A percentile compares a stretch with the other conserved stretches of the same genome.
Evolutionary conservation across 2,797 vertebrate species (phyloP).

Genomic region (Acridotheres tristis): DNA sequence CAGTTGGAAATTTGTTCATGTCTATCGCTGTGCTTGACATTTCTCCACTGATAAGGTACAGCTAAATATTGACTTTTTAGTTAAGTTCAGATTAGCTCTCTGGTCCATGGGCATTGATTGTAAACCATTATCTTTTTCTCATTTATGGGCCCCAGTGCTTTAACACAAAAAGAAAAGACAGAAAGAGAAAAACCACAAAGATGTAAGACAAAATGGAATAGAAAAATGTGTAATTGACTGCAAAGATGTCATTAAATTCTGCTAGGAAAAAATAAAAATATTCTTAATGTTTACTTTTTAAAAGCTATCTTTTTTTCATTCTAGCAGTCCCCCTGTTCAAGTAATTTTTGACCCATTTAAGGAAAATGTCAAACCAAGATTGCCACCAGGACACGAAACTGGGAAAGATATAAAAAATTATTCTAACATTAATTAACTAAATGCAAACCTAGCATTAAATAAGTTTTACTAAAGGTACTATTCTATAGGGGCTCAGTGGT

Average conservation of each 20-base stretch:
- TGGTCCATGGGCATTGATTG: conserved; percentile 48
- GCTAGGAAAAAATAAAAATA: neutral
- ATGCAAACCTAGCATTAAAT: neutral
- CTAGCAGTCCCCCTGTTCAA: neutral
- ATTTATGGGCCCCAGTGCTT: neutral
- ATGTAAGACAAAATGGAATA: neutral
- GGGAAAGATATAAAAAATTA: neutral
- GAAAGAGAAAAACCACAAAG: neutral
- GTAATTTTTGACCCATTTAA: neutral
- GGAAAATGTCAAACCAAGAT: conserved; percentile 26
- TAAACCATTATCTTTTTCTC: conserved; percentile 67
- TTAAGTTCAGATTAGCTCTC: conserved; percentile 72
- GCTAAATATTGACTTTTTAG: conserved; percentile 77
- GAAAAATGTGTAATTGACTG: neutral
- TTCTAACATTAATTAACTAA: neutral
- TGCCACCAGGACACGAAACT: neutral
- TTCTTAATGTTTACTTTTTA: conserved; percentile 7
- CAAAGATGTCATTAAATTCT: conserved; percentile 21
- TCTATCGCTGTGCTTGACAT: conserved; percentile 75
- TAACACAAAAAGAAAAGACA: neutral
- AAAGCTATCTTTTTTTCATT: neutral
- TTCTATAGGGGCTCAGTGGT: neutral
- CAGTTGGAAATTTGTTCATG: conserved; percentile 69
- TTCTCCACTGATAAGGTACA: conserved; percentile 73
- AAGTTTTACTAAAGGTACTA: neutral